Base-by-base conservation (phyloP, 2,797 vertebrate genomes). In the Erpetoichthys calabaricus region DNA sequence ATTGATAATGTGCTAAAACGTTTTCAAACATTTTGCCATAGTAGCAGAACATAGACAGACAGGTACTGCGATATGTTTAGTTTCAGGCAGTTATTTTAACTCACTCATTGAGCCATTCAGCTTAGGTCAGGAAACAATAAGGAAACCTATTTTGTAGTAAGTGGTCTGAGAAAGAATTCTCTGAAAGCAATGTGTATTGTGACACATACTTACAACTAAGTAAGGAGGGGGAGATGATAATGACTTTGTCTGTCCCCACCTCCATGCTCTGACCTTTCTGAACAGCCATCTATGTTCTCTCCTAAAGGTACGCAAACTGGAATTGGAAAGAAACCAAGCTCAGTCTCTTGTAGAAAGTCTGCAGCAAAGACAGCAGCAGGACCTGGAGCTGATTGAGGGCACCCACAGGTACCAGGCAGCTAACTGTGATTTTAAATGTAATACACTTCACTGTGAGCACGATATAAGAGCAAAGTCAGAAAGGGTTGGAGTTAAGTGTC, bases 301-400 rank as follows among this genome's bases (percentile, higher is more conserved):
- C 2, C 53, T 63, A 41, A 65, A 98, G 93, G 79, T 91, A 45
- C 84, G 68, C 57, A 83, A 71, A 1, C 68, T 94, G 66, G 86
- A 91, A 70, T 70, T 89, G 59, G 89, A 92, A 68, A 76, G 67
- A 63, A 75, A 78, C 4, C 88, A 94, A 70, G 81, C 79, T 44
- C 75, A 70, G 46, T 70, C 83, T 62, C 63, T 95, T 62, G 67
- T 93, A 45, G 83, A 89, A 59, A 88, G 73, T 3, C 47, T 91
- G 47, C 87, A 89, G 61, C 82, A 86, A 69, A 69, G 65, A 44
- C 87, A 94, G 66, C 80, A 78, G 68, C 81, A 89, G 2, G 88
- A 97, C 54, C 65, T 86, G 49, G 81, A 91, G 53, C 80, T 91
- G 47, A 76, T 90, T 1, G 89, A 94, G 67, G 84, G 57, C 1